Evolutionary conservation across 2,797 vertebrate species (phyloP), one percentile per base, ranked within the genome.

Genomic region (Pygocentrus nattereri): DNA sequence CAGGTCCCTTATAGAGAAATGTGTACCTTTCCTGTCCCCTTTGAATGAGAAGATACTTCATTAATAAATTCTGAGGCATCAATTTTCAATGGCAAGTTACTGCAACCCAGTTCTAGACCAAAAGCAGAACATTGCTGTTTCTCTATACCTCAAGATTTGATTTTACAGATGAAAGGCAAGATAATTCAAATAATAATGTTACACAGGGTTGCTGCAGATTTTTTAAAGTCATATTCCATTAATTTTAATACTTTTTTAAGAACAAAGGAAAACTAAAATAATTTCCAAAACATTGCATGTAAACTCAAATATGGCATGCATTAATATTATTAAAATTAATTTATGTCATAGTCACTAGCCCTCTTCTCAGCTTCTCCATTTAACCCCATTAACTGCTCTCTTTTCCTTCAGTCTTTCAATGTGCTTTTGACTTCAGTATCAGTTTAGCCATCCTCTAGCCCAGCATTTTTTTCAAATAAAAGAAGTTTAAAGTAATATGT

Each of bases 1-100:
- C 4, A 99, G 93, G 82, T 99, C 98, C 81, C 87, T 86, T 13
- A 88, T 89, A 0, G 93, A 96, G 74, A 99, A 98, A 88, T 98
- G 98, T 0, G 94, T 97, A 78, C 94, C 95, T 87, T 88, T 96
- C 65, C 94, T 95, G 85, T 88, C 86, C 0, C 95, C 98, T 99
- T 82, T 44, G 23, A 84, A 83, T 72, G 11, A 86, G 44, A 76
- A 81, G 8, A 58, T n/a, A 61, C 44, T 15, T 81, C 21, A 3
- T 31, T 58, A 75, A 27, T 41, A 49, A 62, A 47, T 31, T 50
- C 25, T 10, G 41, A n/a, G 12, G 4, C 61, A 23, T 64, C 23
- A 31, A 47, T 25, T 8, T 1, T 21, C 18, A 19, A 19, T 5
- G 6, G 18, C 25, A 50, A 27, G 67, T 11, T 71, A 15, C 67